Conservation (phyloP, 2,888 invertebrate species). For the Macropis europaea region DNA sequence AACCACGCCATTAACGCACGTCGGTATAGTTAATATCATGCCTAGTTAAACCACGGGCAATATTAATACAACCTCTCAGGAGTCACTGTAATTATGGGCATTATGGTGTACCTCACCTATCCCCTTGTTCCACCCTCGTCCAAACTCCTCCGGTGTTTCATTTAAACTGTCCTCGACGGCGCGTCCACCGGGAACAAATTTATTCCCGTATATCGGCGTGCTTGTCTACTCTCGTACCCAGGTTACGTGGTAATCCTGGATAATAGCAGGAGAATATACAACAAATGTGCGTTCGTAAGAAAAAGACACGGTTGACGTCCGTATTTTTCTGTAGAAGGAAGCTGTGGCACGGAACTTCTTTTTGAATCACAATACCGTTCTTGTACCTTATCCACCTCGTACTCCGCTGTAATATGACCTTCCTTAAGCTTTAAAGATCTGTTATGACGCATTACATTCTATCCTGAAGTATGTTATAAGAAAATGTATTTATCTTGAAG, state of each 20-base stretch:
- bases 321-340: conserved; percentile 24
- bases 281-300: conserved; percentile 43
- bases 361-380: background rate
- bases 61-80: conserved; percentile 62
- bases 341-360: conserved; percentile 9
- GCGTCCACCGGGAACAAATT: conserved; percentile 49
- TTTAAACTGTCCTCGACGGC: conserved; percentile 50
- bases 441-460: too few species aligned
- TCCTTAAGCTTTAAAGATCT: background rate
- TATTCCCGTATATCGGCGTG: conserved; percentile 53
- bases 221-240: conserved; percentile 43
- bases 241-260: conserved; percentile 51
- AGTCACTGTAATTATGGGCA: conserved; percentile 61
- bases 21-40: conserved; percentile 40
- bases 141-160: conserved; percentile 38
- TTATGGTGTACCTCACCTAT: conserved; percentile 45
- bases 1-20: conserved; percentile 37
- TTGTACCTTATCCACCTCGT: background rate
- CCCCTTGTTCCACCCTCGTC: conserved; percentile 9
- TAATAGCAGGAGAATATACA: conserved; percentile 53
- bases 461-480: too few species aligned
- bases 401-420: background rate
- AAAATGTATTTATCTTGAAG: too few species aligned
- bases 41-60: conserved; percentile 56
- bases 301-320: conserved; percentile 42